Evolutionary conservation across 1,140 invertebrate genomes (phyloP).

Genomic region (Bombyx mandarina): DNA sequence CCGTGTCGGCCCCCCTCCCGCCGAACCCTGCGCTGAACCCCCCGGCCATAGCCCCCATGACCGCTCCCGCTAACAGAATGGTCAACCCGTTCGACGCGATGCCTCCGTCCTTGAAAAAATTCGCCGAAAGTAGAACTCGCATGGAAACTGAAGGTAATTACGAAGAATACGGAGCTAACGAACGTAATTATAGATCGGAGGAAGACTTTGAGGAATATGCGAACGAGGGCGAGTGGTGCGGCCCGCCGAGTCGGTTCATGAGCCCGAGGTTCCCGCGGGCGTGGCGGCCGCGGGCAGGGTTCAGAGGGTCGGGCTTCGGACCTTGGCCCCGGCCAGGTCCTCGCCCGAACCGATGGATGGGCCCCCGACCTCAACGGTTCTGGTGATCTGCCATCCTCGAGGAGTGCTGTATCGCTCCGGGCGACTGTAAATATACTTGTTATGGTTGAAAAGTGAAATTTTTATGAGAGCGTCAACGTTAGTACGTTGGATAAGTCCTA

Average conservation of each 20-base stretch:
- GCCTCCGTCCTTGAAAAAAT: conserved; percentile 23
- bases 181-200: conserved; percentile 18
- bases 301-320: conserved; percentile 26
- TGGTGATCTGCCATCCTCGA: conserved; percentile 30
- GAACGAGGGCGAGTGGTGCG: conserved; percentile 25
- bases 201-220: conserved; percentile 28
- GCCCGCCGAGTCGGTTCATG: conserved; percentile 24
- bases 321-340: conserved; percentile 39
- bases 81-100: conserved; percentile 54
- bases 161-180: conserved; percentile 26
- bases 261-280: conserved; percentile 49
- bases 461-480: no score
- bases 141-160: conserved; percentile 20
- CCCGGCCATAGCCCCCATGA: no score
- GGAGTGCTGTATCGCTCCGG: no score
- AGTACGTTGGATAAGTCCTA: no score
- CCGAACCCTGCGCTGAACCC: no score
- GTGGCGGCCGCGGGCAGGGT: conserved; percentile 44
- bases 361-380: conserved; percentile 43
- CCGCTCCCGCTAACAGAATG: conserved; percentile 3
- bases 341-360: conserved; percentile 40
- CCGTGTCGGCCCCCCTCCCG: no score
- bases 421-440: no score
- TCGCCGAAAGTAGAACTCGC: neutral
- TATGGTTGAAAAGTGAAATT: no score